These are phyloP conservation scores for Nymphalis io DNA, from an alignment of 1,140 invertebrate genomes.

Conservation along the genomic window DNA sequence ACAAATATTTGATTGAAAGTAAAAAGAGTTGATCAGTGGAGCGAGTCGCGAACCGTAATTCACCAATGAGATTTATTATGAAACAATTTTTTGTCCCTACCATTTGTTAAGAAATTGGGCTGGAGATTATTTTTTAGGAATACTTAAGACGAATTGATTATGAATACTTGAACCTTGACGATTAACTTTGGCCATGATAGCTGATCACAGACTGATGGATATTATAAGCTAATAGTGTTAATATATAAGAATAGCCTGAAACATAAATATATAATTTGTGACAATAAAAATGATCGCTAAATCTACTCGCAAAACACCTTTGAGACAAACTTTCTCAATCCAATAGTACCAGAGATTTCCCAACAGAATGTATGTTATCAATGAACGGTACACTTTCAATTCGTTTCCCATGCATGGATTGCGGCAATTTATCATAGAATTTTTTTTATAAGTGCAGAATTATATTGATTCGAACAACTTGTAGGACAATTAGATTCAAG, in stretches of 20 bases:
- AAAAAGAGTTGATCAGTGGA: slow-evolving; percentile 20
- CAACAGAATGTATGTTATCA: slow-evolving; percentile 31
- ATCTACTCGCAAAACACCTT: background rate
- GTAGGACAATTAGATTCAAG: slow-evolving; percentile 28
- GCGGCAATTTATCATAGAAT: slow-evolving; percentile 29
- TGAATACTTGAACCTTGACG: too few species aligned
- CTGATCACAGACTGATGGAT: too few species aligned
- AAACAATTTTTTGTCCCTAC: background rate
- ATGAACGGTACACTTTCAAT: slow-evolving; percentile 33
- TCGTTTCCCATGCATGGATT: slow-evolving; percentile 32
- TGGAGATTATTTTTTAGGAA: background rate
- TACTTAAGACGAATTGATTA: too few species aligned
- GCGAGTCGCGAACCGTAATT: slow-evolving; percentile 16
- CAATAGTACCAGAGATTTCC: slow-evolving; percentile 8
- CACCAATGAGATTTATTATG: slow-evolving; percentile 4
- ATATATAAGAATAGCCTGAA: too few species aligned
- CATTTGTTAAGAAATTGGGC: background rate
- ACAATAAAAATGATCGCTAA: too few species aligned
- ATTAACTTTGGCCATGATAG: too few species aligned
- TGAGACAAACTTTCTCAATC: slow-evolving; percentile 2
- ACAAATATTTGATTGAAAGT: slow-evolving; percentile 41
- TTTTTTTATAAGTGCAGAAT: slow-evolving; percentile 14
- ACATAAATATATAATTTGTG: too few species aligned
- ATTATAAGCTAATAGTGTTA: too few species aligned
- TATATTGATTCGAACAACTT: slow-evolving; percentile 30